Evolutionary conservation across 2,113 vertebrate species (phyloP).

Genomic region (Poeciliopsis prolifica): DNA sequence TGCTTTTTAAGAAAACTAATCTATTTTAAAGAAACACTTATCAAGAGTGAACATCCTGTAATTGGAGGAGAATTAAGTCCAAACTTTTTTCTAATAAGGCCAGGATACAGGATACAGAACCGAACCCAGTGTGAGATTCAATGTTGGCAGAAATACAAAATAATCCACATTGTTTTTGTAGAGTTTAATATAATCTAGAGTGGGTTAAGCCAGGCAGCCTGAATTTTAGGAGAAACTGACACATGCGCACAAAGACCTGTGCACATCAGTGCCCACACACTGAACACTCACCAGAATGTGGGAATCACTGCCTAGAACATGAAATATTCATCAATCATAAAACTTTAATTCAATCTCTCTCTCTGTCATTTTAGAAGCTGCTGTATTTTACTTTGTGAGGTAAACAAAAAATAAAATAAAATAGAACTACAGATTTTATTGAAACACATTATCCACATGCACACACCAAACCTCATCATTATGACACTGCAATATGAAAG

Average conservation of each 20-base stretch:
- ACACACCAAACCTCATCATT: conserved; percentile 52
- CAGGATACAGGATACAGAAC: background rate
- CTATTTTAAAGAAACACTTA: background rate
- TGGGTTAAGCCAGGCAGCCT: conserved; percentile 46
- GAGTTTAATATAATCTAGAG: conserved; percentile 6
- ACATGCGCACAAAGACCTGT: conserved; percentile 23
- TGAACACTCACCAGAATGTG: conserved; percentile 68
- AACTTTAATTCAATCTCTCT: conserved; percentile 81
- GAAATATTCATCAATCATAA: conserved; percentile 85
- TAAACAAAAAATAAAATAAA: conserved; percentile 45
- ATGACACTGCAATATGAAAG: conserved; percentile 29
- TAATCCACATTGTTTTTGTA: background rate
- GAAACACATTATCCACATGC: conserved; percentile 52
- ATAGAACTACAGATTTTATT: conserved; percentile 63
- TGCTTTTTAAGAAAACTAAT: background rate
- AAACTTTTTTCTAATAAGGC: background rate
- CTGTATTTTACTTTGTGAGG: conserved; percentile 60
- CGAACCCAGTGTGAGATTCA: conserved; percentile 1
- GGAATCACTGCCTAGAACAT: conserved; percentile 82
- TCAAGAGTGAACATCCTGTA: background rate
- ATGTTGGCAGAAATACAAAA: background rate
- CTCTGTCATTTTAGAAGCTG: conserved; percentile 58
- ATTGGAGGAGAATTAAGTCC: background rate
- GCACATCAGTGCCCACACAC: conserved; percentile 10
- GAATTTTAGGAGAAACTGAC: conserved; percentile 39